phyloP scores from a whole-genome alignment of 2,797 vertebrate genomes.

The Chloroceryle inda region DNA sequence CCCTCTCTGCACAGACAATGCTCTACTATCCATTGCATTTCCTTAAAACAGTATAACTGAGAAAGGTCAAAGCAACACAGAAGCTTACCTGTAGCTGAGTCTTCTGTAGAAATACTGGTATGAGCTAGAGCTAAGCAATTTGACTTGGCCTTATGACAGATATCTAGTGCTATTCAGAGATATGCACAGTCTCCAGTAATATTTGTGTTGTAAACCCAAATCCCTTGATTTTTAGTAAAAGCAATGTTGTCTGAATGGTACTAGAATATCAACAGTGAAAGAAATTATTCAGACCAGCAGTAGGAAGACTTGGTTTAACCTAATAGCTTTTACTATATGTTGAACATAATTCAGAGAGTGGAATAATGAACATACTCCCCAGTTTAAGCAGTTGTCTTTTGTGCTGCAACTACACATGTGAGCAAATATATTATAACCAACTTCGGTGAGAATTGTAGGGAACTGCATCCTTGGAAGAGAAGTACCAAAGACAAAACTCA shows the following conservation, averaged over 20 bases:
- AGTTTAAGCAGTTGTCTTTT: accelerated
- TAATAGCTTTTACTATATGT: not conserved
- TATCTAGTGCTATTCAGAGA: not conserved
- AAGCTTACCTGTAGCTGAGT: not conserved
- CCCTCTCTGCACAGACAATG: not conserved
- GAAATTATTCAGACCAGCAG: not conserved
- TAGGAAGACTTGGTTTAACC: not conserved
- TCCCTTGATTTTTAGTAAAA: not conserved
- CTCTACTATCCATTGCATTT: accelerated
- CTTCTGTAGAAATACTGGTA: not conserved
- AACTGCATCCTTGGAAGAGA: not conserved
- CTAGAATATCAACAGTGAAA: not conserved
- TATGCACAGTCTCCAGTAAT: not conserved
- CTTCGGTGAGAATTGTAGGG: not conserved
- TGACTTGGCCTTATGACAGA: not conserved
- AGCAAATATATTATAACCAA: not conserved
- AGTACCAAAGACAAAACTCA: not conserved
- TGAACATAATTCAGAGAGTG: not conserved
- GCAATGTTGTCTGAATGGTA: not conserved
- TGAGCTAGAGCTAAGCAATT: not conserved
- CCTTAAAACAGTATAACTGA: not conserved
- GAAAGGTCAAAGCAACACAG: not conserved
- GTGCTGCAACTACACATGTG: not conserved
- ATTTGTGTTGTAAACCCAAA: not conserved
- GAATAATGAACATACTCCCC: not conserved